A percentile compares a stretch with the other conserved stretches of the same genome.
Conservation (phyloP, 53 echinoderm and acorn worm genomes). For the Luidia sarsii region DNA sequence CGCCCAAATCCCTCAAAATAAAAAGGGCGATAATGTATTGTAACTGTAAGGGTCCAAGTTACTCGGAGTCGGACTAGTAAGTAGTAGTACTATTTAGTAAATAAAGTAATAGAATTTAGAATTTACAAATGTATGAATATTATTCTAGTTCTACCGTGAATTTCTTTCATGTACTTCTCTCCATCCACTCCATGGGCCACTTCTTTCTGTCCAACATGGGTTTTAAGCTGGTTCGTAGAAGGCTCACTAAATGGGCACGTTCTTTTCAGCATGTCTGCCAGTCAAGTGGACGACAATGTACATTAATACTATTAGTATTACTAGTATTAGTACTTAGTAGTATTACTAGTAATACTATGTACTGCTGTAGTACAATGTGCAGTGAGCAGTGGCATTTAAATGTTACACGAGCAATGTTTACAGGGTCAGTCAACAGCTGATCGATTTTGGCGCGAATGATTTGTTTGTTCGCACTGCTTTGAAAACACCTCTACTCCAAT, state of each 20-base stretch:
- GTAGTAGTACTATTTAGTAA: background rate
- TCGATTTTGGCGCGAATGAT: slow-evolving; percentile 47
- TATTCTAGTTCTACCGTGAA: slow-evolving; percentile 74
- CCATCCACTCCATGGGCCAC: slow-evolving; percentile 82
- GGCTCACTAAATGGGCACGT: slow-evolving; percentile 65
- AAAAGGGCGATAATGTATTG: no score
- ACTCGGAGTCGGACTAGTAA: background rate
- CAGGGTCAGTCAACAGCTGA: slow-evolving; percentile 17
- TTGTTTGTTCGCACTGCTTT: slow-evolving; percentile 29
- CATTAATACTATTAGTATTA: no score
- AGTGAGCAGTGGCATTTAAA: no score
- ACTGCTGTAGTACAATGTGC: no score
- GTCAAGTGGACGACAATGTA: no score
- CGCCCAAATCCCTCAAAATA: no score
- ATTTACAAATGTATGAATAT: background rate
- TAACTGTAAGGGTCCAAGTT: no score
- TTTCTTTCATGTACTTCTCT: slow-evolving; percentile 85
- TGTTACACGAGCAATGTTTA: no score
- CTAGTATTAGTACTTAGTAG: no score
- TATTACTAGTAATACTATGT: no score
- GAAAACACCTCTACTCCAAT: slow-evolving; percentile 21
- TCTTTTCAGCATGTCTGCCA: slow-evolving; percentile 82
- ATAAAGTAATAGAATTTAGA: background rate
- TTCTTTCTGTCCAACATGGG: slow-evolving; percentile 73
- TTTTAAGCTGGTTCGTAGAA: slow-evolving; percentile 76